Evolutionary conservation across 2,888 invertebrate species (phyloP).

Genomic region (Drosophila cognata): DNA sequence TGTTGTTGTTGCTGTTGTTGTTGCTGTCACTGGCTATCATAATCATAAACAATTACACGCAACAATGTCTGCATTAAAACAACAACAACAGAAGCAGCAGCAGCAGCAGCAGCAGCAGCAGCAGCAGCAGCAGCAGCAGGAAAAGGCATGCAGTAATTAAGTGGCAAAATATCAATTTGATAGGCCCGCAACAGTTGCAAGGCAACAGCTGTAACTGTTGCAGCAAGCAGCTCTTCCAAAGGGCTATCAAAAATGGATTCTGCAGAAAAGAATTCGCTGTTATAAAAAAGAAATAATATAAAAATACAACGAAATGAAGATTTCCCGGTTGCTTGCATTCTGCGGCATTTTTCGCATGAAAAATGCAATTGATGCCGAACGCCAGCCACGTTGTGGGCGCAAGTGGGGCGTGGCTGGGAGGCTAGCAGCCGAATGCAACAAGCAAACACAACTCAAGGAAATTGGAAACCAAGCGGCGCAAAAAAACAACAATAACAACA

Average conservation of each 20-base stretch:
- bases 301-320: slow-evolving; percentile 39
- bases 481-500: not conserved
- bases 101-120: not conserved
- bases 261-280: not conserved
- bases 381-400: slow-evolving; percentile 54
- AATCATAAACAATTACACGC: slow-evolving; percentile 55
- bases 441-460: slow-evolving; percentile 1
- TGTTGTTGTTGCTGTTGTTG: slow-evolving; percentile 8
- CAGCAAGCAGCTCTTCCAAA: not conserved
- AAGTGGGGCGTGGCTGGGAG: slow-evolving; percentile 48
- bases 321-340: slow-evolving; percentile 49
- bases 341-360: slow-evolving; percentile 58
- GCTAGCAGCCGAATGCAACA: slow-evolving; percentile 18
- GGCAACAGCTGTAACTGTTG: slow-evolving; percentile 11
- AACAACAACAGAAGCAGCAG: slow-evolving; percentile 13
- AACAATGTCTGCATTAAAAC: slow-evolving; percentile 41
- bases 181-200: slow-evolving; percentile 23
- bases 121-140: not conserved
- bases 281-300: slow-evolving; percentile 11
- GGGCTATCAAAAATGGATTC: slow-evolving; percentile 2
- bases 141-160: slow-evolving; percentile 23
- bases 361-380: slow-evolving; percentile 74
- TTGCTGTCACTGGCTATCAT: slow-evolving; percentile 43
- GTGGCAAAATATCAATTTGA: slow-evolving; percentile 57
- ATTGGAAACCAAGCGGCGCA: slow-evolving; percentile 4